A percentile compares a stretch with the other conserved stretches of the same genome.
Evolutionary conservation across 2,113 vertebrate species (phyloP).

Genomic region (Podarcis raffonei): DNA sequence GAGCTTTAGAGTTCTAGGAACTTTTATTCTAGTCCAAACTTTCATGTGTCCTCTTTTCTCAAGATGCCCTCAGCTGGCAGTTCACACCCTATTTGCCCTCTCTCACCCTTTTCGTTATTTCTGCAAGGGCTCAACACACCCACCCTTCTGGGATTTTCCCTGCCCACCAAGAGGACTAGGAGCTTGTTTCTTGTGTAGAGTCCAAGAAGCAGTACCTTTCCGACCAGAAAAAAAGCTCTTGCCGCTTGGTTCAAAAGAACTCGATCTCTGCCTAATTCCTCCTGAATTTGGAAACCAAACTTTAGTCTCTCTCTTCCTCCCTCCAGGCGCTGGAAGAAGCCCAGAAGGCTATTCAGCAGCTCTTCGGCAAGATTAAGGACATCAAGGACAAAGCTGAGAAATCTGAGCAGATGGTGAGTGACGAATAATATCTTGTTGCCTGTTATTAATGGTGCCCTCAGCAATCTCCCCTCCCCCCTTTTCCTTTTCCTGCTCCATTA

Average conservation of each 20-base stretch:
- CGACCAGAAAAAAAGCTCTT: not conserved
- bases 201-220: not conserved
- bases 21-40: not conserved
- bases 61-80: not conserved
- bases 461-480: not conserved
- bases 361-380: constrained; percentile 99
- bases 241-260: not conserved
- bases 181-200: not conserved
- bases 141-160: not conserved
- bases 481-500: constrained; percentile 11
- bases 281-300: constrained; percentile 39
- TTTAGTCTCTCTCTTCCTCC: constrained; percentile 51
- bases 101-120: not conserved
- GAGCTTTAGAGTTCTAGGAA: not conserved
- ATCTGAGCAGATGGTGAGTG: constrained; percentile 97
- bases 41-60: not conserved
- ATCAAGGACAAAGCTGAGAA: constrained; percentile 99
- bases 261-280: not conserved
- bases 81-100: not conserved
- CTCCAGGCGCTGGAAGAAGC: constrained; percentile 94
- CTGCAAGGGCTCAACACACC: too few species aligned
- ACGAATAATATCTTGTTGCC: constrained; percentile 14
- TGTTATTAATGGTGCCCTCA: not conserved
- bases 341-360: constrained; percentile 96
- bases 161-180: not conserved